phyloP scores from a whole-genome alignment of 2,113 vertebrate genomes.

The Silurus asotus region DNA sequence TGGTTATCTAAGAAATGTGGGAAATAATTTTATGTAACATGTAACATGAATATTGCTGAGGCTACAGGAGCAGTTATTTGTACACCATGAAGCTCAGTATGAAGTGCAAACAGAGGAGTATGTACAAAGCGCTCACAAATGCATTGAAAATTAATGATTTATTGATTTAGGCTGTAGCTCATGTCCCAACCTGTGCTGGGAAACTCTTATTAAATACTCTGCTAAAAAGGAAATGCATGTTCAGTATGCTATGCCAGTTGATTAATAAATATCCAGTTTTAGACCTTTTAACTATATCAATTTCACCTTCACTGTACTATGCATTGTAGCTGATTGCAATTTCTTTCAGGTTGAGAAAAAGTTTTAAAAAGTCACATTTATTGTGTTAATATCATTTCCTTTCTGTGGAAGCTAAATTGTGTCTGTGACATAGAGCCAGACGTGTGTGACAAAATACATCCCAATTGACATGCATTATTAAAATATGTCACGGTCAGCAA shows the following conservation, averaged over 20 bases:
- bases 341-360: too few relatives aligned
- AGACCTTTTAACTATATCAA: not conserved
- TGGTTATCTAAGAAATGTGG: not conserved
- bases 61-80: not conserved
- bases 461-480: not conserved
- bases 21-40: not conserved
- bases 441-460: not conserved
- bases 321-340: not conserved
- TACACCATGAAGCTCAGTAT: not conserved
- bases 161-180: not conserved
- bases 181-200: not conserved
- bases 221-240: not conserved
- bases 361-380: too few relatives aligned
- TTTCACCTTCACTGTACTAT: not conserved
- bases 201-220: not conserved
- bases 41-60: not conserved
- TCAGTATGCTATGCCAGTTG: not conserved
- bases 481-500: not conserved
- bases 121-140: not conserved
- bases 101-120: not conserved
- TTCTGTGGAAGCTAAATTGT: too few relatives aligned
- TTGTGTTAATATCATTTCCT: too few relatives aligned
- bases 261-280: not conserved
- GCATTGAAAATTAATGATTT: not conserved
- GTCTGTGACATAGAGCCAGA: not conserved